These are phyloP conservation scores for Cheilosia impressa DNA, from an alignment of 2,888 invertebrate genomes.

Conservation along the genomic window DNA sequence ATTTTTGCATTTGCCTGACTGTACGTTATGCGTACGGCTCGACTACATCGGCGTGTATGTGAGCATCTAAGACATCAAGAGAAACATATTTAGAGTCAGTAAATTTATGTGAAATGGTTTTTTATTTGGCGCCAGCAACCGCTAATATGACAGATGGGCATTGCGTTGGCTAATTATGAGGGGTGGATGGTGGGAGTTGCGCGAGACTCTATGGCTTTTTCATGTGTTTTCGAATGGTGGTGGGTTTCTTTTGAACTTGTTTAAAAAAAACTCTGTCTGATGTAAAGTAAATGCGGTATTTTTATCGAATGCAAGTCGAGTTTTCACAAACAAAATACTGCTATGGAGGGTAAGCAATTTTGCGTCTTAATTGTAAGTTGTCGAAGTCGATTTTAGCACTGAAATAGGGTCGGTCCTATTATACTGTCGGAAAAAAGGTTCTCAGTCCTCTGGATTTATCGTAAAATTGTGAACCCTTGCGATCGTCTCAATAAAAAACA, in stretches of 20 bases:
- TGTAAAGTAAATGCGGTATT: too few species aligned
- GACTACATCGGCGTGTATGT: background rate
- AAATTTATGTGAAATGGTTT: slow-evolving; percentile 14
- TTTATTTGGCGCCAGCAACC: background rate
- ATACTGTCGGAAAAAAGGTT: too few species aligned
- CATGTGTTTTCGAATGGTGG: background rate
- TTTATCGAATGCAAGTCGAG: too few species aligned
- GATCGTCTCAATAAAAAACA: too few species aligned
- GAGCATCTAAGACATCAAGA: background rate
- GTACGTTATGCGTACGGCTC: background rate
- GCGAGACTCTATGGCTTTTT: background rate
- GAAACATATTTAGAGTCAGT: slow-evolving; percentile 1
- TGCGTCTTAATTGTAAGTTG: too few species aligned
- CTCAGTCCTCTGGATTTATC: too few species aligned
- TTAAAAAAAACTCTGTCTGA: too few species aligned
- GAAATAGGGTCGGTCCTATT: too few species aligned
- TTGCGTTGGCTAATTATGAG: background rate
- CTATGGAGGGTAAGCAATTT: too few species aligned
- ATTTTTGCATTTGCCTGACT: background rate
- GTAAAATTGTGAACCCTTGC: too few species aligned
- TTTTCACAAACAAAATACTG: too few species aligned
- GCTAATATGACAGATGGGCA: slow-evolving; percentile 19
- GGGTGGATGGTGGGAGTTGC: background rate
- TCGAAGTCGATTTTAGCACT: too few species aligned
- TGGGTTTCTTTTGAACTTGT: background rate